A percentile compares a stretch with the other conserved stretches of the same genome.
Conservation (phyloP, 1,140 invertebrate genomes). For the Acyrthosiphon pisum region DNA sequence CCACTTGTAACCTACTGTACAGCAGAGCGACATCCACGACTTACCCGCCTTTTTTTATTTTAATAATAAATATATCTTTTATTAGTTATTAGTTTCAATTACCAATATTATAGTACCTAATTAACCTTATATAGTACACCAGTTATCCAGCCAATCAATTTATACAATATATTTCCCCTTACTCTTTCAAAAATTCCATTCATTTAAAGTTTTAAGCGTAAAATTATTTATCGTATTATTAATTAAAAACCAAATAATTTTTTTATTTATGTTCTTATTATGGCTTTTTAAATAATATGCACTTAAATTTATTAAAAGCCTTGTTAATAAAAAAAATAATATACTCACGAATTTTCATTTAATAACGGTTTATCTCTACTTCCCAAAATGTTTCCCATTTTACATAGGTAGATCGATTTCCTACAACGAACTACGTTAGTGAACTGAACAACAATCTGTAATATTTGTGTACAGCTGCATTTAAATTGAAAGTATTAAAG, state of each 20-base stretch:
- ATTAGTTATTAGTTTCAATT: neutral
- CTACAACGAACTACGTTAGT: neutral
- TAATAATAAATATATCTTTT: neutral
- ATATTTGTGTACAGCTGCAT: neutral
- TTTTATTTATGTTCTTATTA: neutral
- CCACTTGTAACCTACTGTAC: too few species aligned
- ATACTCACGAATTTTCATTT: neutral
- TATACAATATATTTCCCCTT: neutral
- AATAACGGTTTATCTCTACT: neutral
- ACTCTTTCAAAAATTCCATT: neutral
- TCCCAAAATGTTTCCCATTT: neutral
- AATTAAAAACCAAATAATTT: neutral
- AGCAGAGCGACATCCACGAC: too few species aligned
- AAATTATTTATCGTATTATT: neutral
- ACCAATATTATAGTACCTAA: too few species aligned
- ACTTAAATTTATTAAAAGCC: neutral
- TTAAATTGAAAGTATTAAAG: neutral
- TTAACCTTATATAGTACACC: too few species aligned
- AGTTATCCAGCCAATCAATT: neutral
- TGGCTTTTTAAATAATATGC: neutral
- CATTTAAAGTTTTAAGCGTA: neutral
- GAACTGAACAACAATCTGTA: neutral
- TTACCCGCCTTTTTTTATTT: too few species aligned
- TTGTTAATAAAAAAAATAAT: neutral
- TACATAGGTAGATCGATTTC: too few species aligned